Evolutionary conservation across 1,140 invertebrate species (phyloP).

Genomic region (Delia radicum): DNA sequence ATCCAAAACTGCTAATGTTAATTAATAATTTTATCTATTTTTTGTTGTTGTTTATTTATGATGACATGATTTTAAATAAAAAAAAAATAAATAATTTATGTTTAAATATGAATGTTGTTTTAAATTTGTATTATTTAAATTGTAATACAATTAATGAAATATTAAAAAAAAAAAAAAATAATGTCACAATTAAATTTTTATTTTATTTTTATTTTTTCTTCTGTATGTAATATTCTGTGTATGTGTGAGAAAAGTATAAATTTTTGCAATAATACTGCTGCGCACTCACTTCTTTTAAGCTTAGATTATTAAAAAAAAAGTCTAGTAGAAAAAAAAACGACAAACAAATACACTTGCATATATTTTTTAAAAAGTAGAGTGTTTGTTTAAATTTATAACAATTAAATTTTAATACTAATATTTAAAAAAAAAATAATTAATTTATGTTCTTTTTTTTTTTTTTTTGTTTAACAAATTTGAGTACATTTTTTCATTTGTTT

Average conservation of each 20-base stretch:
- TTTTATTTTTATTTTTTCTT: no score
- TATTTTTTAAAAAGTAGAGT: not conserved
- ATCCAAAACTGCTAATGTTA: constrained; percentile 12
- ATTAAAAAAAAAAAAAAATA: no score
- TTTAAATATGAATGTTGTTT: not conserved
- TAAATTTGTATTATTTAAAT: not conserved
- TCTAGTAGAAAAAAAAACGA: not conserved
- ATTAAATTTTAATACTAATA: not conserved
- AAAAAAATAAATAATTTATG: constrained; percentile 4
- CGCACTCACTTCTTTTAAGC: not conserved
- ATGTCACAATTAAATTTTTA: no score
- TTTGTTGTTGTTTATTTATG: no score
- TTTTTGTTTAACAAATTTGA: not conserved
- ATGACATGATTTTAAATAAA: no score
- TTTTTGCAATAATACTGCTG: constrained; percentile 16
- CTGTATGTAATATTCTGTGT: no score
- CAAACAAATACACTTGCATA: not conserved
- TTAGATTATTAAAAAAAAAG: not conserved
- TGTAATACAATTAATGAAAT: no score
- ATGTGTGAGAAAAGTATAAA: constrained; percentile 5
- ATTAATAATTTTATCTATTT: no score
- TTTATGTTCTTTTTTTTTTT: not conserved
- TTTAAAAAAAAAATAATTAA: not conserved
- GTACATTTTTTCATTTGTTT: not conserved
- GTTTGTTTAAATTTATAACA: not conserved